A percentile compares a stretch with the other conserved stretches of the same genome.
phyloP scores from a whole-genome alignment of 2,888 invertebrate species.

The Phaonia tiefii region DNA sequence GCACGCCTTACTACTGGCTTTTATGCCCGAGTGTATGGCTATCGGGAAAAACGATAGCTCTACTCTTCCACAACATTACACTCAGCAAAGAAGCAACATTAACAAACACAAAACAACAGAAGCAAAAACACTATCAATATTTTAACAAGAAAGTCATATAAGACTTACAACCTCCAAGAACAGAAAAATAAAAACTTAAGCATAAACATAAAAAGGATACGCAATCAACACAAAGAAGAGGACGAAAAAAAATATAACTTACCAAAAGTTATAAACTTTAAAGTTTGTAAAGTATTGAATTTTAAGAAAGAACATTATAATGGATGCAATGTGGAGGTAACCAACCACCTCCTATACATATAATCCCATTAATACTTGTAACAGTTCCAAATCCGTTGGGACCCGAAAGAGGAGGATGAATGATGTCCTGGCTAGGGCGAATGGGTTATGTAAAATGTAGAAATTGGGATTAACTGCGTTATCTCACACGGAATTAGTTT shows the following conservation, averaged over 20 bases:
- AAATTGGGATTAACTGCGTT: conserved; percentile 54
- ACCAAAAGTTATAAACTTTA: conserved; percentile 25
- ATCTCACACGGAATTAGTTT: conserved; percentile 53
- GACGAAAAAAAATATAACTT: conserved; percentile 32
- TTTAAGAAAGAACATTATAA: conserved; percentile 8
- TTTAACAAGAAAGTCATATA: conserved; percentile 49
- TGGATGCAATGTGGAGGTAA: not conserved
- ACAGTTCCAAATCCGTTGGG: not conserved
- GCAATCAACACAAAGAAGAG: too few relatives aligned
- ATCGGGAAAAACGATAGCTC: conserved; percentile 14
- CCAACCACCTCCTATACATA: not conserved
- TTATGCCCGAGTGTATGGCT: not conserved
- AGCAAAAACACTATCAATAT: conserved; percentile 54
- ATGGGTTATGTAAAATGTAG: conserved; percentile 7
- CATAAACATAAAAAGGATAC: not conserved
- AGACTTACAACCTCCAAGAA: not conserved
- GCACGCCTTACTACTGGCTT: too few relatives aligned
- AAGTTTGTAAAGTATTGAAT: conserved; percentile 43
- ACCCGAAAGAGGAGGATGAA: not conserved
- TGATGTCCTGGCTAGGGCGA: not conserved
- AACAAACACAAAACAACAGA: conserved; percentile 5
- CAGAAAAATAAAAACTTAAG: not conserved
- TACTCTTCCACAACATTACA: conserved; percentile 62
- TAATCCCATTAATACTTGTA: not conserved
- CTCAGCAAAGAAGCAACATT: conserved; percentile 38